Evolutionary conservation across 2,113 vertebrate species (phyloP), one percentile per base, ranked within the genome.

Genomic region (Narcine bancroftii): DNA sequence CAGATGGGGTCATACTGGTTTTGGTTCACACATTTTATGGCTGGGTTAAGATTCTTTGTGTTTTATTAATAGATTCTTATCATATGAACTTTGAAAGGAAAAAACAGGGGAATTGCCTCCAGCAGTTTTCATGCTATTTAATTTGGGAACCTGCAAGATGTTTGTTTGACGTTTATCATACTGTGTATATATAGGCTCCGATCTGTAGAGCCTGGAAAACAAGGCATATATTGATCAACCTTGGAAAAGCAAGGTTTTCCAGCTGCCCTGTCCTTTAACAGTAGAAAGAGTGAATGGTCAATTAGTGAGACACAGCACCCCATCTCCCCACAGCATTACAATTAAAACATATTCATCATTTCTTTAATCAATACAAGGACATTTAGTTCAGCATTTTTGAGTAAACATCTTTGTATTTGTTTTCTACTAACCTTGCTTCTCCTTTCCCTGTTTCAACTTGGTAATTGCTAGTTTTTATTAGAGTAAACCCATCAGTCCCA

Each of bases 31-130:
- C 39, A 45, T 89, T 66, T 89, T 10, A 29, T 29, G 21, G 87
- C 60, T 66, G 39, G 17, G n/a, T 36, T 89, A 66, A 66, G 36
- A 39, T 89, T 36, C 79, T 53, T 60, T 13, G 53, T 36, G 53
- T 85, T 89, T 89, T 89, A 89, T 89, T 89, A 89, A 65, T 65
- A 89, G 56, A 66, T 89, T 89, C 83, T 42, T 89, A 89, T 66
- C 87, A 65, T 89, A 66, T 42, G 60, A 65, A 66, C 63, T 66
- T 66, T 89, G 60, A 66, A n/a, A 66, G 60, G 65, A 89, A 89
- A 89, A 89, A 66, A 89, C n/a, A 53, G 42, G 66, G 36, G 10
- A 29, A 45, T 65, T 89, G 56, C 63, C 39, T 65, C 87, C 17
- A 63, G 63, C 21, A 21, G 39, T 89, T 89, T 66, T n/a, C 60